phyloP scores from a whole-genome alignment of 2,888 invertebrate genomes.

The Ypsolopha sequella region DNA sequence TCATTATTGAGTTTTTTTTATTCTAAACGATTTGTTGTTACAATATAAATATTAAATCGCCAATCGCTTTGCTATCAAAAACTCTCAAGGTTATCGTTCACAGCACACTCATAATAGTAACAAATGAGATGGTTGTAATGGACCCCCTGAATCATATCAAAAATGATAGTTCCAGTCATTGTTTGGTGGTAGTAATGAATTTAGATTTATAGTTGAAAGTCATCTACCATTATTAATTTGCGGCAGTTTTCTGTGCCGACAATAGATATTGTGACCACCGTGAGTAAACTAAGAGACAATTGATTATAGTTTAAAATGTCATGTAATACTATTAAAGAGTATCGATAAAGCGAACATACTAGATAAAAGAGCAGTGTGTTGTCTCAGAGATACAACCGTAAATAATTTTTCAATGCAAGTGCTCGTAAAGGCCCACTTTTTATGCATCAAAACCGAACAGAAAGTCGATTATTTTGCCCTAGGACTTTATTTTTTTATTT shows the following conservation, averaged over 20 bases:
- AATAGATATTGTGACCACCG: neutral
- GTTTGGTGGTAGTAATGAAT: conserved; percentile 28
- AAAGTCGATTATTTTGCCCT: no score
- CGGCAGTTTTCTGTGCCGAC: neutral
- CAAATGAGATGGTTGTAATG: conserved; percentile 22
- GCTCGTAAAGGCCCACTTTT: no score
- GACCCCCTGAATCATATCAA: conserved; percentile 28
- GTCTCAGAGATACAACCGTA: no score
- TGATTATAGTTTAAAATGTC: no score
- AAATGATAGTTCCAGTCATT: conserved; percentile 33
- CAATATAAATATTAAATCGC: neutral
- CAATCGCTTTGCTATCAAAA: neutral
- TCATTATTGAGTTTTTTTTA: no score
- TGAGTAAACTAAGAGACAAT: neutral
- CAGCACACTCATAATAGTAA: conserved; percentile 8
- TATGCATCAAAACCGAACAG: no score
- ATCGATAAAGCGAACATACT: neutral
- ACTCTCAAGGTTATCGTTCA: neutral
- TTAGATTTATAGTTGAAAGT: conserved; percentile 30
- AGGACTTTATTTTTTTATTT: no score
- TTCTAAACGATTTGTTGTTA: no score
- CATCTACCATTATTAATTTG: conserved; percentile 23
- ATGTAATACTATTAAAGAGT: neutral
- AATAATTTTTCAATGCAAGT: no score
- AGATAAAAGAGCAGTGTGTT: no score